Evolutionary conservation across 1,140 invertebrate species (phyloP), one percentile per base, ranked within the genome.

Genomic region (Drosophila dunni): DNA sequence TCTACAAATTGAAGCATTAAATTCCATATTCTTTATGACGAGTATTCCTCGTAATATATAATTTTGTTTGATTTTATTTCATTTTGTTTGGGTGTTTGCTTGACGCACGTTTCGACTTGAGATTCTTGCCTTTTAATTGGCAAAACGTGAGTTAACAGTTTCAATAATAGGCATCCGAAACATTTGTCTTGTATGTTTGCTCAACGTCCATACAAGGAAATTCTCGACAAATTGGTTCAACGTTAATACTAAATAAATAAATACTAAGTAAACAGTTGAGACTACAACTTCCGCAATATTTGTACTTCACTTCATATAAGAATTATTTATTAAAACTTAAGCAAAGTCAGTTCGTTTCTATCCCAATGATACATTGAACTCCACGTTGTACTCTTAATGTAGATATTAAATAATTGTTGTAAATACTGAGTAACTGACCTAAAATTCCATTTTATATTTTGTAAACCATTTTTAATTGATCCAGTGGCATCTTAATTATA

Each of bases 101-200:
- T 48, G 69, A 56, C 46, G 63, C 84, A 88, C 83, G 83, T 80
- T 88, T 88, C 60, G 29, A 24, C 73, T 89, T 75, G 74, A 88
- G 84, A 89, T 78, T 75, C 74, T 78, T 75, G 20, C 38, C 45
- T 34, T 70, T 73, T 89, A 84, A 89, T 89, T 89, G 85, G 64
- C 34, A 71, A 80, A 89, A 79, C 84, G 84, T 89, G 84, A 89
- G 70, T 89, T 72, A 84, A 89, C 84, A 89, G 61, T 81, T 89
- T 89, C 68, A 46, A 63, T 80, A 83, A 88, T 80, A 69, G 88
- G 76, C 83, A 75, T 72, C 77, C 57, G 72, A 68, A 76, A 79
- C 79, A 76, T 56, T 62, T 77, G 34, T 67, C n/a, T 58, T 9
- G 34, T 15, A 13, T 60, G 54, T 58, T 60, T 53, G 53, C 45